A percentile compares a stretch with the other conserved stretches of the same genome.
Evolutionary conservation across 2,797 vertebrate genomes (phyloP).

Genomic region (Crenuchus spilurus): DNA sequence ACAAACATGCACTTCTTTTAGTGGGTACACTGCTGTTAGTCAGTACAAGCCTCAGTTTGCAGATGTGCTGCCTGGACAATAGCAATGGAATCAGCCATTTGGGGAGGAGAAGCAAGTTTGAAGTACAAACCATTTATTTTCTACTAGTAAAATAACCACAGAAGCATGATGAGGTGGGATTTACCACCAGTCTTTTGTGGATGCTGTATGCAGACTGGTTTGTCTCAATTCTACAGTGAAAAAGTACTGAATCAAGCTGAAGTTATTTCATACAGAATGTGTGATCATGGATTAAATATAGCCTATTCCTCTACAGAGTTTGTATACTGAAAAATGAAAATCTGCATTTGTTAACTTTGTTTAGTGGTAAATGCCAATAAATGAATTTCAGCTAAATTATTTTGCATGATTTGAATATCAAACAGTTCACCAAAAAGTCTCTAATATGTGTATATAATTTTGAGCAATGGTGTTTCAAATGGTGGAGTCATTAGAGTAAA

Average conservation of each 20-base stretch:
- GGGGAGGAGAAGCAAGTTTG: neutral
- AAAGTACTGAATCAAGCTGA: too few relatives aligned
- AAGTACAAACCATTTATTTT: neutral
- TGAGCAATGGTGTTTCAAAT: neutral
- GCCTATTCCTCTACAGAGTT: neutral
- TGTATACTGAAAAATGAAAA: neutral
- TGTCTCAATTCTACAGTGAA: neutral
- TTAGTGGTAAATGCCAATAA: neutral
- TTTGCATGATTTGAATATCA: neutral
- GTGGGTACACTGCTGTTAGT: neutral
- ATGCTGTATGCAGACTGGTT: neutral
- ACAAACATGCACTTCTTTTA: neutral
- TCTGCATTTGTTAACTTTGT: neutral
- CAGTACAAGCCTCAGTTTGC: constrained; percentile 3
- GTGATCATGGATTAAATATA: neutral
- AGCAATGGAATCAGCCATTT: neutral
- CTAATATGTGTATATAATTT: neutral
- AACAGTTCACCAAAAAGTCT: too few relatives aligned
- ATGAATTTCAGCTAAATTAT: neutral
- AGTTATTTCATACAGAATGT: too few relatives aligned
- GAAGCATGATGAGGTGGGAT: neutral
- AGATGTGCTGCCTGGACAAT: neutral
- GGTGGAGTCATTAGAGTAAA: neutral
- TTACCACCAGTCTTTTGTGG: neutral
- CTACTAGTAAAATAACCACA: neutral